Evolutionary conservation across 2,888 invertebrate genomes (phyloP).

Genomic region (Nezara viridula): DNA sequence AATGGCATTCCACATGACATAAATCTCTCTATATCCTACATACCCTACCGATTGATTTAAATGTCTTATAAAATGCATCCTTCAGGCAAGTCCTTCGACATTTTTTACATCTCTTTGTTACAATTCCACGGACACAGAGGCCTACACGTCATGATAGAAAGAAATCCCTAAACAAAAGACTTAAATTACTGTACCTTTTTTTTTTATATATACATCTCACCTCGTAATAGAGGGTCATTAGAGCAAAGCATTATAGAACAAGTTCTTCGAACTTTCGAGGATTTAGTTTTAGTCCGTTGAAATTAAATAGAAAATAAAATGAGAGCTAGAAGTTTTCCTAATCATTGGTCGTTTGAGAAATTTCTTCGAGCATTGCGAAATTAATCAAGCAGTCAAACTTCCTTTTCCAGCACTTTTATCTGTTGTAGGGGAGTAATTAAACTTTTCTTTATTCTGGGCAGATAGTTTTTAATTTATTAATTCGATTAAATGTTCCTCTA

Average conservation of each 20-base stretch:
- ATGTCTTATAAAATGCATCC: no score
- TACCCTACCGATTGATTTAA: no score
- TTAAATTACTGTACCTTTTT: no score
- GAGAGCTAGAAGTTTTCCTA: background rate
- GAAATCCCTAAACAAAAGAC: no score
- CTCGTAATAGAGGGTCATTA: no score
- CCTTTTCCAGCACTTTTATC: conserved; percentile 1
- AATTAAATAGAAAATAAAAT: conserved; percentile 1
- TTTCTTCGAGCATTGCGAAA: background rate
- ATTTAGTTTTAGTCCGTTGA: background rate
- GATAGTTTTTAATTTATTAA: background rate
- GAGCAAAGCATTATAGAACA: background rate
- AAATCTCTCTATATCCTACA: no score
- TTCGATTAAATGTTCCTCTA: background rate
- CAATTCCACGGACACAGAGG: no score
- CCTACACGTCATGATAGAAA: no score
- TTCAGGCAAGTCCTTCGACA: no score
- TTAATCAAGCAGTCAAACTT: background rate
- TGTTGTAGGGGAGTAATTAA: background rate
- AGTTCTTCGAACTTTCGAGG: background rate
- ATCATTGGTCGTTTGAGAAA: conserved; percentile 2
- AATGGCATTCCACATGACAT: no score
- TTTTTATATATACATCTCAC: no score
- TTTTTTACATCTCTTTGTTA: no score
- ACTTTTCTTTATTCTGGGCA: background rate